Evolutionary conservation across 2,888 invertebrate genomes (phyloP).

Genomic region (Netelia inedita): DNA sequence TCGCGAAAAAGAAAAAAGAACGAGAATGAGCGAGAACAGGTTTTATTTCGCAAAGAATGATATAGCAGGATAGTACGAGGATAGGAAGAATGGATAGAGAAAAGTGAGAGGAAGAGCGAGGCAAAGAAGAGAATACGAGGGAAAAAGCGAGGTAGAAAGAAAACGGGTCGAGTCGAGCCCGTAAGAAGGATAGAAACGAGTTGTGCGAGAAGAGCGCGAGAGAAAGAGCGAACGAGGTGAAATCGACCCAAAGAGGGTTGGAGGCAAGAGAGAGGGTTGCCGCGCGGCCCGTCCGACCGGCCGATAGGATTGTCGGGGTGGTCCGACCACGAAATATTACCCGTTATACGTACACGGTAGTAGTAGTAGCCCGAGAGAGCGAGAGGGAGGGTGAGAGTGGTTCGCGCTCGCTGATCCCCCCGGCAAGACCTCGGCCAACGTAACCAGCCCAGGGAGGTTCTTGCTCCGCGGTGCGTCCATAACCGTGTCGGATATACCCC

Average conservation of each 20-base stretch:
- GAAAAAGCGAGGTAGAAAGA: conserved; percentile 22
- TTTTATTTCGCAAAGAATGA: conserved; percentile 47
- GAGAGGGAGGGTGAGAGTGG: background rate
- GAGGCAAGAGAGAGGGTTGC: conserved; percentile 62
- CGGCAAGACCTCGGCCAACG: conserved; percentile 35
- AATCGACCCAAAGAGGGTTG: conserved; percentile 31
- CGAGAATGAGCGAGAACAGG: conserved; percentile 26
- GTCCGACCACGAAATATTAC: conserved; percentile 81
- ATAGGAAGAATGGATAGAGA: conserved; percentile 47
- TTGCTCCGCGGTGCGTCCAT: conserved; percentile 74
- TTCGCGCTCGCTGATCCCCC: conserved; percentile 48
- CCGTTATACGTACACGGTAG: conserved; percentile 74
- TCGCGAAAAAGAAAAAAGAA: conserved; percentile 9
- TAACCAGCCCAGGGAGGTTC: conserved; percentile 14
- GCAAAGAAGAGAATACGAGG: conserved; percentile 65
- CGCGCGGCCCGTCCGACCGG: conserved; percentile 37
- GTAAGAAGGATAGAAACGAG: conserved; percentile 14
- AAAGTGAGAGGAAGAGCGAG: conserved; percentile 27
- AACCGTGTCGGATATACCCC: conserved; percentile 79
- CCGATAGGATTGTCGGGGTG: conserved; percentile 78
- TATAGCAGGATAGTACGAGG: conserved; percentile 58
- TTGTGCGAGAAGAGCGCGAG: conserved; percentile 51
- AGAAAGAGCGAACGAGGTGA: conserved; percentile 41
- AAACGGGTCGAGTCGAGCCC: conserved; percentile 22
- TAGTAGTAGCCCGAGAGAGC: background rate